phyloP scores from a whole-genome alignment of 2,888 invertebrate genomes.

The Pristionchus maxplancki region DNA sequence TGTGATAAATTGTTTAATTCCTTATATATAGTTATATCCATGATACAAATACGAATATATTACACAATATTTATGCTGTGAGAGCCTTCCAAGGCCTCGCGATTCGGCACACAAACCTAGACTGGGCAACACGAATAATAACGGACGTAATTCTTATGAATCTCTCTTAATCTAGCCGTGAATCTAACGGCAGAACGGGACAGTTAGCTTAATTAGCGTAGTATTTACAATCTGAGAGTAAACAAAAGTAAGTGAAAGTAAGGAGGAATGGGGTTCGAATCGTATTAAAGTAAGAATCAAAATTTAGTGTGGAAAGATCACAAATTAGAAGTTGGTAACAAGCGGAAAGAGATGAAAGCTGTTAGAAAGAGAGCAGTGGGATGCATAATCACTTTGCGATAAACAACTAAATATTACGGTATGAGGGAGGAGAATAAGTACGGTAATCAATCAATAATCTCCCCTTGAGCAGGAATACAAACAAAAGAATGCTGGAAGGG shows the following conservation, averaged over 20 bases:
- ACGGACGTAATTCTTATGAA: not conserved
- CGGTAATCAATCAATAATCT: constrained; percentile 22
- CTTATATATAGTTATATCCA: not conserved
- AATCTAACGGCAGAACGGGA: not conserved
- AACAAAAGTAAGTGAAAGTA: constrained; percentile 13
- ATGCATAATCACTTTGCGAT: not conserved
- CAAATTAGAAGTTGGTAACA: constrained; percentile 15
- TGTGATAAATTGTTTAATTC: not conserved
- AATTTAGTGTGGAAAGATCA: constrained; percentile 4
- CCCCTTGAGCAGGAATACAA: constrained; percentile 13
- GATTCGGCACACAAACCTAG: constrained; percentile 14
- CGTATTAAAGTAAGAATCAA: constrained; percentile 12
- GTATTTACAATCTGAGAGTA: constrained; percentile 14
- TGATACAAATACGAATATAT: not conserved
- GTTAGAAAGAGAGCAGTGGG: not conserved
- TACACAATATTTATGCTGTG: constrained; percentile 22
- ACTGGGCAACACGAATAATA: not conserved
- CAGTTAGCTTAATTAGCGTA: constrained; percentile 26
- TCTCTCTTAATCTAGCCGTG: constrained; percentile 14
- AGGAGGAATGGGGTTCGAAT: constrained; percentile 26
- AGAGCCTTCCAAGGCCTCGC: not conserved
- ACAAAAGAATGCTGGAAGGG: not conserved
- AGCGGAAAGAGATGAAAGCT: constrained; percentile 32
- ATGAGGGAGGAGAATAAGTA: not conserved
- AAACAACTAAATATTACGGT: constrained; percentile 6